These are phyloP conservation scores for Brachionus koreanus DNA, from an alignment of 1,140 invertebrate species.

Conservation along the genomic window DNA sequence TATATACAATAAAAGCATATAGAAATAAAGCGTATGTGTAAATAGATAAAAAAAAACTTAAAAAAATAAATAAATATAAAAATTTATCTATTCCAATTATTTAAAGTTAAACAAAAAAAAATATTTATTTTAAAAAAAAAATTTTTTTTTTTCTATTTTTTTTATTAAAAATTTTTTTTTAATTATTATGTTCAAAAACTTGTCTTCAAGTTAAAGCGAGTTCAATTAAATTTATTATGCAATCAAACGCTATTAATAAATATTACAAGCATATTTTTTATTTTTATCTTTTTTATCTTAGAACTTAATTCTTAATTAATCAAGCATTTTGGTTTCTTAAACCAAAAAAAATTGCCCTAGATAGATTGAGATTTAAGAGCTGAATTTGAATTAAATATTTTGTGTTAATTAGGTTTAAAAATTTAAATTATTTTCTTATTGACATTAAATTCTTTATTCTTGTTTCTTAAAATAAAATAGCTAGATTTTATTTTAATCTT, in stretches of 20 bases:
- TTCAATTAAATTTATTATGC: slow-evolving; percentile 1
- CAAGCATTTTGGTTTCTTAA: too few species aligned
- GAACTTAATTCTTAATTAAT: neutral
- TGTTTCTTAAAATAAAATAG: too few species aligned
- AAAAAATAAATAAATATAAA: neutral
- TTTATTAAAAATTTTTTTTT: neutral
- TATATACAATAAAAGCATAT: neutral
- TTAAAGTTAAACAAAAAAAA: neutral
- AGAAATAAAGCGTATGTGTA: neutral
- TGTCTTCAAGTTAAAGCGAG: neutral
- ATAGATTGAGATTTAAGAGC: too few species aligned
- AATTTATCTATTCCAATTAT: too few species aligned
- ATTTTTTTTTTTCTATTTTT: neutral
- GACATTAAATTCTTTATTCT: too few species aligned
- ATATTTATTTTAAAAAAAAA: neutral
- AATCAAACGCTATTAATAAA: slow-evolving; percentile 31
- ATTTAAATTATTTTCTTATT: too few species aligned
- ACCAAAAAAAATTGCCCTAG: too few species aligned
- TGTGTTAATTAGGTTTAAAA: too few species aligned
- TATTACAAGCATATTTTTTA: neutral
- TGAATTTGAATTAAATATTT: too few species aligned
- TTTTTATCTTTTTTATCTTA: neutral
- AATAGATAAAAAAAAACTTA: neutral
- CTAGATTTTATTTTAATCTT: too few species aligned
- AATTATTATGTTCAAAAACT: neutral